Percentiles rank a stretch among this genome's conserved stretches.
Conservation (phyloP, 2,888 invertebrate genomes). For the Andricus quercusramuli region DNA sequence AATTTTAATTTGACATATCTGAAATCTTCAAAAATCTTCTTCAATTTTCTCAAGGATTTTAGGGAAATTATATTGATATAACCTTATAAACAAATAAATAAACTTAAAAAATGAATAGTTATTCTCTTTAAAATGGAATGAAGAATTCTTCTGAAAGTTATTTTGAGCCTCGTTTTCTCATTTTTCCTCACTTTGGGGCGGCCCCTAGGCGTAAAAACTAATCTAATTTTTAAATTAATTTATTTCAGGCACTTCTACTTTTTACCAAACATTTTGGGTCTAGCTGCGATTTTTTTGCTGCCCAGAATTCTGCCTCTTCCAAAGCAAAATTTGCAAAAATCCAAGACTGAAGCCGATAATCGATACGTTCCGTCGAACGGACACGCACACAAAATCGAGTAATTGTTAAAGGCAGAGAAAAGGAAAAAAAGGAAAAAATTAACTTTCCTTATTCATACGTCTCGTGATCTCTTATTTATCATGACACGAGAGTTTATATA, state of each 20-base stretch:
- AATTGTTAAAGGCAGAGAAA: neutral
- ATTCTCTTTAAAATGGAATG: no score
- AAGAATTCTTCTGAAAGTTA: no score
- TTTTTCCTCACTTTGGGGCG: no score
- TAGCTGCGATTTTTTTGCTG: constrained; percentile 67
- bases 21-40: no score
- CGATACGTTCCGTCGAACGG: constrained; percentile 30
- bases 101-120: no score
- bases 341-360: constrained; percentile 23
- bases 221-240: neutral
- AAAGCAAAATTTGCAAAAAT: constrained; percentile 29
- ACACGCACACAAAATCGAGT: constrained; percentile 44
- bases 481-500: neutral
- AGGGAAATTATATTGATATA: no score
- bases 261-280: constrained; percentile 70
- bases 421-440: neutral
- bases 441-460: neutral
- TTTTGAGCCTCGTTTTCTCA: no score
- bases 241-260: constrained; percentile 72
- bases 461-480: constrained; percentile 21
- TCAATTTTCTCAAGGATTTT: no score
- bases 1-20: no score
- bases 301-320: constrained; percentile 63
- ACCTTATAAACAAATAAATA: no score
- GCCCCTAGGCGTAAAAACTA: no score